A percentile compares a stretch with the other conserved stretches of the same genome.
These are phyloP conservation scores for Callyntrura sp. DNA, from an alignment of 2,888 invertebrate species.

Conservation along the genomic window DNA sequence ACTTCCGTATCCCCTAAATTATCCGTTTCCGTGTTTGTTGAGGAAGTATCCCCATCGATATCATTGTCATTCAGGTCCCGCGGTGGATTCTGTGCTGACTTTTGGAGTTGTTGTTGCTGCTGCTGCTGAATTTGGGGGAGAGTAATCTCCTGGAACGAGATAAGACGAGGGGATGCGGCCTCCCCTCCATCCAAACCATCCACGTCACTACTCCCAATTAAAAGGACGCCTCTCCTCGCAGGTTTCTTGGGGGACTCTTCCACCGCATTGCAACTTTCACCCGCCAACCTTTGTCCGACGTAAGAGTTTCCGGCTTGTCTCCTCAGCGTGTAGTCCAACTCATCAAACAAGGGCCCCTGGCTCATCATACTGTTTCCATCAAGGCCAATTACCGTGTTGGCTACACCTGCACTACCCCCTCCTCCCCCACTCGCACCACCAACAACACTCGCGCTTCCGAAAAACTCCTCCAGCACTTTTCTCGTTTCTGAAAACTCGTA, in stretches of 20 bases:
- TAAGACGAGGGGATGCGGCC: slow-evolving; percentile 82
- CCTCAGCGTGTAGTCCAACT: slow-evolving; percentile 91
- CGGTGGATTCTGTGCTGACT: slow-evolving; percentile 77
- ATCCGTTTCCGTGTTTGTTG: slow-evolving; percentile 86
- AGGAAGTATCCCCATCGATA: slow-evolving; percentile 85
- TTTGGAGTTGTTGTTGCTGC: slow-evolving; percentile 61
- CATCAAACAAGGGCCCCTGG: slow-evolving; percentile 84
- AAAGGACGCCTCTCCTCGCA: slow-evolving; percentile 81
- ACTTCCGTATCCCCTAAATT: slow-evolving; percentile 87
- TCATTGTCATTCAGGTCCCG: slow-evolving; percentile 86
- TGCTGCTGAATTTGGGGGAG: slow-evolving; percentile 84
- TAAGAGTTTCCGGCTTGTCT: slow-evolving; percentile 92
- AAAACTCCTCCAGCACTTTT: slow-evolving; percentile 96
- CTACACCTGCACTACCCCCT: slow-evolving; percentile 39
- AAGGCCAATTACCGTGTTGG: slow-evolving; percentile 46
- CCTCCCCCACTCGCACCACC: slow-evolving; percentile 37
- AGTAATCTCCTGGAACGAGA: slow-evolving; percentile 84
- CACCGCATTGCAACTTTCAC: slow-evolving; percentile 85
- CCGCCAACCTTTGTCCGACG: slow-evolving; percentile 91
- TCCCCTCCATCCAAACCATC: slow-evolving; percentile 80
- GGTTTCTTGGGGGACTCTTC: slow-evolving; percentile 88
- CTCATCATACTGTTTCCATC: slow-evolving; percentile 65
- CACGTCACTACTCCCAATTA: slow-evolving; percentile 80
- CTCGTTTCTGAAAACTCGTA: slow-evolving; percentile 97
- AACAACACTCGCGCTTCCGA: slow-evolving; percentile 87